Evolutionary conservation across 2,113 vertebrate species (phyloP).

Genomic region (Erythrolamprus reginae): DNA sequence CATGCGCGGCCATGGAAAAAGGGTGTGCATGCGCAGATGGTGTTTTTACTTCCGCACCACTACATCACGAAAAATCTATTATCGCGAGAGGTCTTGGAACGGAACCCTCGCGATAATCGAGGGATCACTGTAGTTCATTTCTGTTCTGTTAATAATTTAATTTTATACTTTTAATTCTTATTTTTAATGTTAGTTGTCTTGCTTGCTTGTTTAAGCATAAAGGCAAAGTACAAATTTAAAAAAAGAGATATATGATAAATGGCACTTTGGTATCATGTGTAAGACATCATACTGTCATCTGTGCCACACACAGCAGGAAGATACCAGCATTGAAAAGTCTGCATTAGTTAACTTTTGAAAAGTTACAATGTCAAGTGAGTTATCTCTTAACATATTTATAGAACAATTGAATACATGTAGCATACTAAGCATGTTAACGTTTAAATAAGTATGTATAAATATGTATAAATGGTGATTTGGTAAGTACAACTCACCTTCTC

Average conservation of each 20-base stretch:
- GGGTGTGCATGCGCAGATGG: no score
- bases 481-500: slow-evolving; percentile 54
- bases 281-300: neutral
- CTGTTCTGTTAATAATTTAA: no score
- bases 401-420: neutral
- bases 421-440: neutral
- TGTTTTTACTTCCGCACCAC: no score
- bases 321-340: neutral
- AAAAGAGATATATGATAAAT: neutral
- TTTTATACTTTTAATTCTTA: no score
- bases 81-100: no score
- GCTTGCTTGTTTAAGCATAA: neutral
- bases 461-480: neutral
- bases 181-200: no score
- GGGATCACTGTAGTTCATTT: no score
- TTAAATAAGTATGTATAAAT: neutral
- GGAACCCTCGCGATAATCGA: no score
- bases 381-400: neutral
- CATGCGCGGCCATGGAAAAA: no score
- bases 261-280: neutral
- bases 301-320: neutral
- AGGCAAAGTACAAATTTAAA: neutral
- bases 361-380: neutral
- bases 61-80: no score
- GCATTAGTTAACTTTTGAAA: neutral